These are phyloP conservation scores for Metaphire vulgaris DNA, from an alignment of 1,140 invertebrate species.

Conservation along the genomic window DNA sequence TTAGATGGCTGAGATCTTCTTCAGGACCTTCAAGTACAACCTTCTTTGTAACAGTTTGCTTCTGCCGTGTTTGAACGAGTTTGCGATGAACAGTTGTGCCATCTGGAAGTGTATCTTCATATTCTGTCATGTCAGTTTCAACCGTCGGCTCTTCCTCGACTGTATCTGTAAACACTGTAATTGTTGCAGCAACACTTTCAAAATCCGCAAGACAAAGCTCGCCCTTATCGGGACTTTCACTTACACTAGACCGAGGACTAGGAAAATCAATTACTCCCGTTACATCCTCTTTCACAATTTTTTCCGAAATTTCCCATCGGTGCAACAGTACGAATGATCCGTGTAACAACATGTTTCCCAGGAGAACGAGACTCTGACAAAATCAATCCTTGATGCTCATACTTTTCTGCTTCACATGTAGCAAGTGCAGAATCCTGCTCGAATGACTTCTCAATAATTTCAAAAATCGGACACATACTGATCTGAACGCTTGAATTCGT, in stretches of 20 bases:
- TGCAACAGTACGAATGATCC: constrained; percentile 26
- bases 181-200: background rate
- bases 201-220: constrained; percentile 3
- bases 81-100: constrained; percentile 30
- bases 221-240: background rate
- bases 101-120: constrained; percentile 29
- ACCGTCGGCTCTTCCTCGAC: constrained; percentile 11
- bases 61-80: constrained; percentile 27
- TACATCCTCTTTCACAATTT: constrained; percentile 16
- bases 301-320: constrained; percentile 29
- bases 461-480: no score
- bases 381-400: no score
- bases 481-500: no score
- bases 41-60: constrained; percentile 15
- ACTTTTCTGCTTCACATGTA: no score
- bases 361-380: no score
- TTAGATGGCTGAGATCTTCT: constrained; percentile 6
- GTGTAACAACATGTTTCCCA: background rate
- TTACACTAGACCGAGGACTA: constrained; percentile 10
- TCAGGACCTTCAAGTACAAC: constrained; percentile 14
- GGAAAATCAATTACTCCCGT: background rate
- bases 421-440: no score
- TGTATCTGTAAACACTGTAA: constrained; percentile 14
- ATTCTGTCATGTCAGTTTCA: constrained; percentile 18
- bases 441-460: no score